These are phyloP conservation scores for Archips xylosteana DNA, from an alignment of 2,888 invertebrate genomes.

Conservation along the genomic window DNA sequence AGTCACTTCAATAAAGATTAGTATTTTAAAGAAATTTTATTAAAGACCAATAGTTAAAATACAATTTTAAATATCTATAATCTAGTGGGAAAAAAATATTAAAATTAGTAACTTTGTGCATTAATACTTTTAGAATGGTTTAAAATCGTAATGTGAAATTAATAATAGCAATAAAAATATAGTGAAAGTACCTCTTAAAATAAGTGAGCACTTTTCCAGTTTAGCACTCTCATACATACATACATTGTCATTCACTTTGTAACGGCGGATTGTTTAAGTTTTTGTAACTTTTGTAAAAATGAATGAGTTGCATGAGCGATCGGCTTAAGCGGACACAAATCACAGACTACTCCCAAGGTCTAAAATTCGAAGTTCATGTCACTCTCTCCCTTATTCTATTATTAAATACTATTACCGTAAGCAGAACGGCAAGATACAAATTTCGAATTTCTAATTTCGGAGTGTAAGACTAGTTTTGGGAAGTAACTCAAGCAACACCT, in stretches of 20 bases:
- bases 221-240: conserved; percentile 22
- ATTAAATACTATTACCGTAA: too few species aligned
- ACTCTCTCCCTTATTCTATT: too few species aligned
- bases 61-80: conserved; percentile 69
- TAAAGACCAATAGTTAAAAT: conserved; percentile 82
- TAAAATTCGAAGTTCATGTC: too few species aligned
- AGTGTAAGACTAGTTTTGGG: too few species aligned
- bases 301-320: neutral
- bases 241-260: conserved; percentile 9
- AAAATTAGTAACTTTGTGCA: conserved; percentile 66
- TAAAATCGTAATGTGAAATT: conserved; percentile 57
- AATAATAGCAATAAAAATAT: conserved; percentile 71
- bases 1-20: conserved; percentile 67
- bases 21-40: conserved; percentile 64
- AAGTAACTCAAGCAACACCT: too few species aligned
- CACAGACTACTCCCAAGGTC: neutral
- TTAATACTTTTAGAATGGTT: conserved; percentile 69
- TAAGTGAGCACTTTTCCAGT: conserved; percentile 63
- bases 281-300: conserved; percentile 21
- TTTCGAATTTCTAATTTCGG: too few species aligned
- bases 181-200: conserved; percentile 60
- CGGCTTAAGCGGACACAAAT: conserved; percentile 21
- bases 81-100: conserved; percentile 60
- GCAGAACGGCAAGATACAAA: too few species aligned
- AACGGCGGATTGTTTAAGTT: conserved; percentile 27